Base-by-base conservation (phyloP, 2,797 vertebrate genomes). In the Thamnophis elegans region DNA sequence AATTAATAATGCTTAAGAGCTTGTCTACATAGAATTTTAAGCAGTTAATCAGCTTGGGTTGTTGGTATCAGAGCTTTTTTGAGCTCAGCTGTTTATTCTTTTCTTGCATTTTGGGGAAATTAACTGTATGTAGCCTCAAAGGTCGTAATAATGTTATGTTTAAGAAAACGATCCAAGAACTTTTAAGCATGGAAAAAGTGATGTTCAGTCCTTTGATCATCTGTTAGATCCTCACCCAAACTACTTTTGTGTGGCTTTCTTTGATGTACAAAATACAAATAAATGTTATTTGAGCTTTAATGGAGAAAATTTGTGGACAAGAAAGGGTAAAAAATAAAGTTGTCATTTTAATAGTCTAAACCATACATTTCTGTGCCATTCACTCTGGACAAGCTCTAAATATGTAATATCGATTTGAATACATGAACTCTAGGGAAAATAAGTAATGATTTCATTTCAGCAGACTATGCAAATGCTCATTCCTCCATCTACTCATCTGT, bases 1-100 rank as follows among this genome's bases (percentile, higher is more conserved):
- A 36, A 89, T 42, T 16, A 58, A 85, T 55, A 78, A 95, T 85
- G 88, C 86, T 60, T 86, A 92, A 91, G 51, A 58, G 90, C 89
- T 93, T 93, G 92, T 88, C 92, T 91, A 91, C 51, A 51, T 90
- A 93, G 89, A 91, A 93, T 93, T 88, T 91, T 91, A 93, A 93
- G 89, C 85, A 93, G 92, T 89, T 90, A 93, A 93, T 91, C 92
- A 93, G 86, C 92, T 91, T 91, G 68, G 59, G 47, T 85, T 89
- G 87, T 93, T 68, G 42, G 86, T 88, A 93, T 51, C 22, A 85
- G 56, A 87, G 68, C 86, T 91, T 90, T 91, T 73, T 93, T 91
- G 78, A 93, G 54, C 86, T 51, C 56, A 91, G 68, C 87, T 91
- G 68, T 58, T 88, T 91, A 88, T 88, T 58, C 28, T 93, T 62